Evolutionary conservation across 2,888 invertebrate species (phyloP).

Genomic region (Bombylius discolor): DNA sequence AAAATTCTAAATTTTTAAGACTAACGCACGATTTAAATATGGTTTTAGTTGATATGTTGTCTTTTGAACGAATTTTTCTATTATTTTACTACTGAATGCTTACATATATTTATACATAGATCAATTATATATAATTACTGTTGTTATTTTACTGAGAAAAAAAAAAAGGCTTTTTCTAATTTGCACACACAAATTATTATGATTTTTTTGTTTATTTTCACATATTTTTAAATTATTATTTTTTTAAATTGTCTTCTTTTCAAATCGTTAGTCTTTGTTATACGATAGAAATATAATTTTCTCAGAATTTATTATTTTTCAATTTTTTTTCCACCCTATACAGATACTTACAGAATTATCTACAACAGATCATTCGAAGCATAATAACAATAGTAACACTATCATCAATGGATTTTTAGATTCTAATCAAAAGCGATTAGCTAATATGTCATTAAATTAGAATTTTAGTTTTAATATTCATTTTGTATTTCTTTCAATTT

Average conservation of each 20-base stretch:
- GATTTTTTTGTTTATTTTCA: no score
- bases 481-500: constrained; percentile 2
- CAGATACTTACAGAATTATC: constrained; percentile 37
- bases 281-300: no score
- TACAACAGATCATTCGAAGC: constrained; percentile 15
- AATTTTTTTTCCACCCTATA: constrained; percentile 21
- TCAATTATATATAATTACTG: no score
- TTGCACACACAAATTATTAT: no score
- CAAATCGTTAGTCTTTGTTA: no score
- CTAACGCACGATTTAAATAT: background rate
- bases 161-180: no score
- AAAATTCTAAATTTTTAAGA: background rate
- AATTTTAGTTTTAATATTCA: constrained; percentile 7
- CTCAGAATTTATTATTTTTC: constrained; percentile 11
- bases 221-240: no score
- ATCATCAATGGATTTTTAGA: constrained; percentile 19
- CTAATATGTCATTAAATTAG: constrained; percentile 17
- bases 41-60: background rate
- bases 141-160: no score
- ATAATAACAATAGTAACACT: constrained; percentile 18
- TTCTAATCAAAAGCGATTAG: constrained; percentile 16
- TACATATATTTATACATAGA: background rate
- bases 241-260: no score
- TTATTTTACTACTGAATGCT: background rate
- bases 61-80: background rate